These are phyloP conservation scores for Phymastichus coffea DNA, from an alignment of 1,140 invertebrate species.

Conservation along the genomic window DNA sequence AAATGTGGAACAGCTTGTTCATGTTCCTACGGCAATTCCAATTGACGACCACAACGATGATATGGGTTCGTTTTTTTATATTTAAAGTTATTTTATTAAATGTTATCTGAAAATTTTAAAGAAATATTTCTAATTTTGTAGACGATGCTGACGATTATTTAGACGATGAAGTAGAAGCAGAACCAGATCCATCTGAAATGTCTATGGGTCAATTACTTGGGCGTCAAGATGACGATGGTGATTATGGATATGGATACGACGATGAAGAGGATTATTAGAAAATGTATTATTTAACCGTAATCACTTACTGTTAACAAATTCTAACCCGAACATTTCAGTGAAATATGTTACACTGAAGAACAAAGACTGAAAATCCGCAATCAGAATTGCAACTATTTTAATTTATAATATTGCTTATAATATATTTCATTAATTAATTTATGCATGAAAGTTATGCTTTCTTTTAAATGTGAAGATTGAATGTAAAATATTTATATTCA, in stretches of 20 bases:
- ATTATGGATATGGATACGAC: slow-evolving; percentile 48
- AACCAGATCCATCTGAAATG: slow-evolving; percentile 48
- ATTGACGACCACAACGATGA: slow-evolving; percentile 5
- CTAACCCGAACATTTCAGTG: not conserved
- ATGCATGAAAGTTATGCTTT: slow-evolving; percentile 8
- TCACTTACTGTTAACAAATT: no score
- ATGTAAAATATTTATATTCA: slow-evolving; percentile 2
- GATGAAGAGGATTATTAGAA: slow-evolving; percentile 44
- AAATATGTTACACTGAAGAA: slow-evolving; percentile 7
- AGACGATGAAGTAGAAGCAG: slow-evolving; percentile 51
- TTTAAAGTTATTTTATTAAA: slow-evolving; percentile 3
- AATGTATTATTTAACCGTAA: slow-evolving; percentile 9
- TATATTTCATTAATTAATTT: no score
- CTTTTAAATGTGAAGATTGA: not conserved
- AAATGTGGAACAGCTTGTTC: not conserved
- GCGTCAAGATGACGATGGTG: slow-evolving; percentile 47
- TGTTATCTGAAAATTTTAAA: slow-evolving; percentile 5
- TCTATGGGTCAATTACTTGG: slow-evolving; percentile 56
- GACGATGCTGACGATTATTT: slow-evolving; percentile 51
- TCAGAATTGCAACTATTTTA: not conserved
- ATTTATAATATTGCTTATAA: no score
- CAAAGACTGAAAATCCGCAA: slow-evolving; percentile 16
- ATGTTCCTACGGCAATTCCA: not conserved
- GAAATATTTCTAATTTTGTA: slow-evolving; percentile 27
- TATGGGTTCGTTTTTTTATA: slow-evolving; percentile 10